Percentiles rank a stretch among this genome's conserved stretches.
These are phyloP conservation scores for Synaphobranchus kaupii DNA, from an alignment of 2,797 vertebrate species.

Conservation along the genomic window DNA sequence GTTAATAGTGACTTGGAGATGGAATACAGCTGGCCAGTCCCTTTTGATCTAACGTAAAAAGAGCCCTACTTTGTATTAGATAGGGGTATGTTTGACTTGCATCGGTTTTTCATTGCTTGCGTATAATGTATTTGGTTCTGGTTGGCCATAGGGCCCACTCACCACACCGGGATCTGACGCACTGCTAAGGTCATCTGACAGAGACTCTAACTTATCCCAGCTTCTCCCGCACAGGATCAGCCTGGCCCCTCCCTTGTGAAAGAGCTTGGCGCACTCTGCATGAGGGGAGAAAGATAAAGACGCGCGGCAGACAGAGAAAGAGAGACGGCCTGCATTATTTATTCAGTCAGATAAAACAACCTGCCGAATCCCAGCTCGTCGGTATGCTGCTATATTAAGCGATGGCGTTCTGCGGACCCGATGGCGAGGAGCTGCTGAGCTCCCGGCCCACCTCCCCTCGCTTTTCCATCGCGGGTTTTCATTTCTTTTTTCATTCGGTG, in stretches of 20 bases:
- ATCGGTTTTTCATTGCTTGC: background rate
- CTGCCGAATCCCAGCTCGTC: background rate
- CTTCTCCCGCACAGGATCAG: constrained; percentile 87
- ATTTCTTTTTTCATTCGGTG: background rate
- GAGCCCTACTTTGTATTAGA: constrained; percentile 30
- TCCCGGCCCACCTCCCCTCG: background rate
- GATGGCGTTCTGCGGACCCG: background rate
- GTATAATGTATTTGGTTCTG: background rate
- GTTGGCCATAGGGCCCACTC: constrained; percentile 44
- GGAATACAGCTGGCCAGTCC: constrained; percentile 21
- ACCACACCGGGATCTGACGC: constrained; percentile 85
- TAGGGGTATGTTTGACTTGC: background rate
- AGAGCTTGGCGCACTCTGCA: constrained; percentile 86
- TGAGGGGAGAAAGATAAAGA: constrained; percentile 33
- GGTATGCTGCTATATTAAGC: background rate
- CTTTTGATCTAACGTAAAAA: constrained; percentile 39
- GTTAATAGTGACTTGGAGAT: constrained; percentile 46
- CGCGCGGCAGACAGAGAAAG: background rate
- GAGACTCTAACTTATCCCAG: constrained; percentile 88
- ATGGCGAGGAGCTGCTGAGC: background rate
- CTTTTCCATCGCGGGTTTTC: background rate
- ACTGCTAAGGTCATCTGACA: constrained; percentile 79
- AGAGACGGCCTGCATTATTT: constrained; percentile 1
- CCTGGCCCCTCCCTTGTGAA: constrained; percentile 87
- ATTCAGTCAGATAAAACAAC: background rate